Evolutionary conservation across 2,888 invertebrate genomes (phyloP).

Genomic region (Margaritifera margaritifera): DNA sequence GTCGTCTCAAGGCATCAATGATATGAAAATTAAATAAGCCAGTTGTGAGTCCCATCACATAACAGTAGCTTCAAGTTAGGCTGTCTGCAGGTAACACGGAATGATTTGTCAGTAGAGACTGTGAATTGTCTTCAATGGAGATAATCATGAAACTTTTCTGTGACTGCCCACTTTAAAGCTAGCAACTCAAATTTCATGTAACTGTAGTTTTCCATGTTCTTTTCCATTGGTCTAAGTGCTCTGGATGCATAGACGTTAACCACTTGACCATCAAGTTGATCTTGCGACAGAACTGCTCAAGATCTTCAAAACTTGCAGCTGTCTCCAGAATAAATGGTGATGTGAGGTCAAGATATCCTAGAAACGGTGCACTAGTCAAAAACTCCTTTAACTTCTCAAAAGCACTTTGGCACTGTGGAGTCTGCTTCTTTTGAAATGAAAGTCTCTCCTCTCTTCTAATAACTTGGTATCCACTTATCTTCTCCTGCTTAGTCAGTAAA

Average conservation of each 20-base stretch:
- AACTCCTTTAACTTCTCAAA: conserved; percentile 24
- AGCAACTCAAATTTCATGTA: conserved; percentile 17
- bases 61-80: too few relatives aligned
- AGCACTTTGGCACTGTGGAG: conserved; percentile 18
- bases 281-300: conserved; percentile 38
- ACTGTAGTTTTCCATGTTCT: conserved; percentile 25
- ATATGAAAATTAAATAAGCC: too few relatives aligned
- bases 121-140: too few relatives aligned
- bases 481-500: too few relatives aligned
- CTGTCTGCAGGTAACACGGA: too few relatives aligned
- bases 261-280: conserved; percentile 15
- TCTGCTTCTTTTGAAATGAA: conserved; percentile 6
- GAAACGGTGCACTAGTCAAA: conserved; percentile 29
- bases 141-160: too few relatives aligned
- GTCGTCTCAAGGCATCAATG: too few relatives aligned
- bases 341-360: conserved; percentile 41
- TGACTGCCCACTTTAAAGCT: too few relatives aligned
- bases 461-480: too few relatives aligned
- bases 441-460: too few relatives aligned
- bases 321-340: conserved; percentile 35
- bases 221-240: conserved; percentile 22
- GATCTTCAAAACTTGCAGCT: conserved; percentile 32
- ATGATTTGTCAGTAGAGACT: too few relatives aligned
- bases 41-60: too few relatives aligned
- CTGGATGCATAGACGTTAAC: conserved; percentile 28